Conservation (phyloP, 1,140 invertebrate species). For the Zaprionus vittiger region DNA sequence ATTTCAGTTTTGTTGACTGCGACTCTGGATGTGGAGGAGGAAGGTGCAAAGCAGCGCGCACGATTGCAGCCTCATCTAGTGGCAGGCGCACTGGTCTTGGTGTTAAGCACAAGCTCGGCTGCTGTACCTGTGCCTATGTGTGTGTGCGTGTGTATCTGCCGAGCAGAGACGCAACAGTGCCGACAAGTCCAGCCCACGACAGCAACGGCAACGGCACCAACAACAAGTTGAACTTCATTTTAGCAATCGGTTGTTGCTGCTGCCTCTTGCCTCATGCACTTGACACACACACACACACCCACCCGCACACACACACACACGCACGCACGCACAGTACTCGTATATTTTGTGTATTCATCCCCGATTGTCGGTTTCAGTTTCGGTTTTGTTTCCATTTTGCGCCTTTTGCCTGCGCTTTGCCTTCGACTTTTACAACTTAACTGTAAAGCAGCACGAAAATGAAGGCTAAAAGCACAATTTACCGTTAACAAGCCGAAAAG, state of each 20-base stretch:
- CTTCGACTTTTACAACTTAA: slow-evolving; percentile 35
- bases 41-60: neutral
- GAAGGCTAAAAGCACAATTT: slow-evolving; percentile 23
- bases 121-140: slow-evolving; percentile 51
- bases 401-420: slow-evolving; percentile 41
- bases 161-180: slow-evolving; percentile 62
- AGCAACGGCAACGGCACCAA: slow-evolving; percentile 28
- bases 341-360: slow-evolving; percentile 45
- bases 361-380: slow-evolving; percentile 60
- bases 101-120: neutral
- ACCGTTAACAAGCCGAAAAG: slow-evolving; percentile 49
- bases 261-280: slow-evolving; percentile 34
- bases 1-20: slow-evolving; percentile 30
- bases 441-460: slow-evolving; percentile 5
- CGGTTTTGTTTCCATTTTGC: slow-evolving; percentile 45
- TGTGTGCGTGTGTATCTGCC: slow-evolving; percentile 37
- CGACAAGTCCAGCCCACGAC: slow-evolving; percentile 20
- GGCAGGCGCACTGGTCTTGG: slow-evolving; percentile 24
- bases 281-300: slow-evolving; percentile 17
- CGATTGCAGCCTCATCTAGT: slow-evolving; percentile 57
- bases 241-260: slow-evolving; percentile 43
- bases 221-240: slow-evolving; percentile 76
- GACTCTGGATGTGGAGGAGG: neutral
- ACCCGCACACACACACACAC: slow-evolving; percentile 3
- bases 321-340: slow-evolving; percentile 2